Evolutionary conservation across 2,888 invertebrate species (phyloP), one percentile per base, ranked within the genome.

Genomic region (Phania funesta): DNA sequence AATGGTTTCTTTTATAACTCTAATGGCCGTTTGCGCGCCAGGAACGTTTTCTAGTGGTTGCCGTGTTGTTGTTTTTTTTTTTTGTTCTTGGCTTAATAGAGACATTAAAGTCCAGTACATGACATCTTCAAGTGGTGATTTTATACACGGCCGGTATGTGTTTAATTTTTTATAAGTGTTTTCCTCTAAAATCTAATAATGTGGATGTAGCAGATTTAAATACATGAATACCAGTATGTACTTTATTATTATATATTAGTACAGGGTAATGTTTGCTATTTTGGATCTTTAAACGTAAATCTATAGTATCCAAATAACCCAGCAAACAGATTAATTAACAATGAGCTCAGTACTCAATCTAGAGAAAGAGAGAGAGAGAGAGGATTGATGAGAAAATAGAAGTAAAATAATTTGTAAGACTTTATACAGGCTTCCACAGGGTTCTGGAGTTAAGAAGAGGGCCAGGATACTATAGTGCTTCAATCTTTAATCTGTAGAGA

Each of bases 101-200:
- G 81, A 81, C 77, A 81, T 81, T 81, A 77, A 67, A 77, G 77
- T 81, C 73, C 73, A 71, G 38, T 64, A 56, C 71, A 71, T 78
- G 78, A 78, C 65, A 78, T 78, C 64, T 64, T 29, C 78, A 54
- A 78, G 48, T 71, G 70, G 56, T 64, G 64, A 78, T 65, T 78
- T 64, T 58, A 46, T 50, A 64, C 77, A 64, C 16, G 54, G 35
- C 54, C 5, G 8, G 70, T 56, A 29, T 58, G 11, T 60, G 22
- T 71, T 76, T 52, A 68, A 20, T 35, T 18, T 52, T 58, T 58
- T 70, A 16, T 38, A 38, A 26, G 29, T 54, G n/a, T 48, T 46
- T 54, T 65, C 16, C 22, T 73, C 52, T 58, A 58, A 50, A 58
- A 67, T 75, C 16, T 50, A 41, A 75, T 75, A 67, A 67, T 52